A percentile compares a stretch with the other conserved stretches of the same genome.
Conservation (phyloP, 1,140 invertebrate species). For the Notospermus geniculatus region DNA sequence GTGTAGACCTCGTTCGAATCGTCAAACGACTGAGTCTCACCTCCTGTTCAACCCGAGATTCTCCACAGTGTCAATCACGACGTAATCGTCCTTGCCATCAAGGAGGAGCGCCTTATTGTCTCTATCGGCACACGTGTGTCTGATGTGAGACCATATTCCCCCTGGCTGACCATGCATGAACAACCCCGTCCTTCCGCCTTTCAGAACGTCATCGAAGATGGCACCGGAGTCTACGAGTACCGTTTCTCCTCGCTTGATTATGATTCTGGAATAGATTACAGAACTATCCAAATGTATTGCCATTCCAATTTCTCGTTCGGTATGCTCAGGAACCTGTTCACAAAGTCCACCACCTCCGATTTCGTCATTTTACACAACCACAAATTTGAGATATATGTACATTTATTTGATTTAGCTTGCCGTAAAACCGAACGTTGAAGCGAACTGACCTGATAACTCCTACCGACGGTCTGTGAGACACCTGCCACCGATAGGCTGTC, state of each 20-base stretch:
- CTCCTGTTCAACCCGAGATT: constrained; percentile 13
- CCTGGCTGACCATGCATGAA: constrained; percentile 30
- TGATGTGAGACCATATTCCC: constrained; percentile 29
- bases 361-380: neutral
- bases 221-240: constrained; percentile 29
- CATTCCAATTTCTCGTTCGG: neutral
- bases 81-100: constrained; percentile 30
- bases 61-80: constrained; percentile 12
- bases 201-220: constrained; percentile 29
- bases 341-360: neutral
- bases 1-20: neutral
- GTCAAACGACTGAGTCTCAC: constrained; percentile 1
- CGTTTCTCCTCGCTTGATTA: constrained; percentile 5
- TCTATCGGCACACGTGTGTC: constrained; percentile 23
- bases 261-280: constrained; percentile 2
- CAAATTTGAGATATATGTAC: neutral
- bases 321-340: neutral
- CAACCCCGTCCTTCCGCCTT: constrained; percentile 31
- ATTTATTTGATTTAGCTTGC: no score
- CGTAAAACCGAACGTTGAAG: no score
- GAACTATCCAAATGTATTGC: neutral
- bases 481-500: constrained; percentile 29
- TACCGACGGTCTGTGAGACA: constrained; percentile 28
- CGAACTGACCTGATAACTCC: constrained; percentile 30
- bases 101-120: constrained; percentile 30